Evolutionary conservation across 2,113 vertebrate genomes (phyloP).

Genomic region (Conger conger): DNA sequence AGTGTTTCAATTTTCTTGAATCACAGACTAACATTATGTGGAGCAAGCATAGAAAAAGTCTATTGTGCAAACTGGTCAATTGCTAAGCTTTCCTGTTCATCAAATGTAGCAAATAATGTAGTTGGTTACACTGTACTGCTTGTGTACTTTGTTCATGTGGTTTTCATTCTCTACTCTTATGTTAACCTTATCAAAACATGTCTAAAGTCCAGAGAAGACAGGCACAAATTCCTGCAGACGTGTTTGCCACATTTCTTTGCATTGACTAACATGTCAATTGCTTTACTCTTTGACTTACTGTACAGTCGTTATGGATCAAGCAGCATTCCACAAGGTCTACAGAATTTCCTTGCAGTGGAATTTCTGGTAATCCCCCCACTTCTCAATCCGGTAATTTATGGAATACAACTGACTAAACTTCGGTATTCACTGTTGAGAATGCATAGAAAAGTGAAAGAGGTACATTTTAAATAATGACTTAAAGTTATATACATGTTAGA

Average conservation of each 20-base stretch:
- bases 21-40: conserved; percentile 18
- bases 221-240: conserved; percentile 13
- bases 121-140: background rate
- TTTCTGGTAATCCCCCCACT: background rate
- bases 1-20: background rate
- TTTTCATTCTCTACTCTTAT: conserved; percentile 28
- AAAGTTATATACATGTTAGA: background rate
- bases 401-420: background rate
- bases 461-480: background rate
- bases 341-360: conserved; percentile 9
- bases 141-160: conserved; percentile 3
- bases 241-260: conserved; percentile 20
- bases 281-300: conserved; percentile 18
- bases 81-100: background rate
- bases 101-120: background rate
- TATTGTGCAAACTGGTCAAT: conserved; percentile 35
- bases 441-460: background rate
- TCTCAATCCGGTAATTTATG: background rate
- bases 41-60: conserved; percentile 12
- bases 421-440: background rate
- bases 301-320: conserved; percentile 15
- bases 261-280: background rate
- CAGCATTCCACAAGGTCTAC: conserved; percentile 9
- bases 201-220: conserved; percentile 12
- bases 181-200: background rate